Evolutionary conservation across 2,113 vertebrate genomes (phyloP).

Genomic region (Benitochromis conjunctus): DNA sequence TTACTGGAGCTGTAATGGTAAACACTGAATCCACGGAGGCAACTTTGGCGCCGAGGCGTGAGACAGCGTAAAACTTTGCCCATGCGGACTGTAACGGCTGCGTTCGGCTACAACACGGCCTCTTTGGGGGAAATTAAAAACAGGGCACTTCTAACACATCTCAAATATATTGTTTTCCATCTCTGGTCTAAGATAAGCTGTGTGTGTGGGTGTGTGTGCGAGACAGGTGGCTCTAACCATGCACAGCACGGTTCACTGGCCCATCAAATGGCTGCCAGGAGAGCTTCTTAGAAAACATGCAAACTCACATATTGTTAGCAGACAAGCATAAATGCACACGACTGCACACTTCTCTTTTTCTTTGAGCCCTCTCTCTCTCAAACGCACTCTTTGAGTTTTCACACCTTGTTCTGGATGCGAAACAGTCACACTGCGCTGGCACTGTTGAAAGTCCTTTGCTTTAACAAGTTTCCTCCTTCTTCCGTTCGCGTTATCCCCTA

Average conservation of each 20-base stretch:
- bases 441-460: background rate
- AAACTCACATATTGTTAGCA: constrained; percentile 20
- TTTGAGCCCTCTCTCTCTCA: background rate
- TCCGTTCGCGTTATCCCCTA: background rate
- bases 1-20: background rate
- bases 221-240: constrained; percentile 48
- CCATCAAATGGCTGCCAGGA: constrained; percentile 44
- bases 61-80: background rate
- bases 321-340: constrained; percentile 14
- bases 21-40: background rate
- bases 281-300: constrained; percentile 33
- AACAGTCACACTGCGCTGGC: background rate
- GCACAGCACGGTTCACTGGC: constrained; percentile 29
- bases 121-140: background rate
- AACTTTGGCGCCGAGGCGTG: background rate
- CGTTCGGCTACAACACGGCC: background rate
- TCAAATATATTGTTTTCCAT: background rate
- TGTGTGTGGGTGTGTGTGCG: background rate
- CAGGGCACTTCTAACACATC: background rate
- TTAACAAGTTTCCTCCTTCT: background rate
- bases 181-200: background rate
- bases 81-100: background rate
- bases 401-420: background rate
- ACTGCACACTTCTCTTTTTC: background rate
- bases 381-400: background rate